Evolutionary conservation across 2,888 invertebrate species (phyloP).

Genomic region (Ochlodes sylvanus): DNA sequence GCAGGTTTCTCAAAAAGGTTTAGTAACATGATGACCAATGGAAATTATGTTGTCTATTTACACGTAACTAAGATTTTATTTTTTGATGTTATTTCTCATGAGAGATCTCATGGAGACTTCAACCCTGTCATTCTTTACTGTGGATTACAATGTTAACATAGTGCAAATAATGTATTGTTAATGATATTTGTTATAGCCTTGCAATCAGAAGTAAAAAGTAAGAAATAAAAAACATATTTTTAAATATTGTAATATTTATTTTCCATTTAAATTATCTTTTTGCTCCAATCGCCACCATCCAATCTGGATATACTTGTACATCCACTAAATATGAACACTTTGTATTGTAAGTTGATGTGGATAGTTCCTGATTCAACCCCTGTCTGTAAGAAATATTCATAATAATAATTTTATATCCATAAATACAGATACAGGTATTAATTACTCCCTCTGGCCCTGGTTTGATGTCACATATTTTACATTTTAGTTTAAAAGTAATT

Average conservation of each 20-base stretch:
- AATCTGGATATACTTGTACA: conserved; percentile 79
- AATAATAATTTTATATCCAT: conserved; percentile 16
- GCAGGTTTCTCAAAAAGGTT: too few species aligned
- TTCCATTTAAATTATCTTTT: conserved; percentile 58
- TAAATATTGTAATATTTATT: not conserved
- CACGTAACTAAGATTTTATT: too few species aligned
- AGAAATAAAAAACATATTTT: conserved; percentile 10
- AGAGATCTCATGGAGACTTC: not conserved
- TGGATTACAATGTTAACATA: not conserved
- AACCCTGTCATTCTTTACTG: not conserved
- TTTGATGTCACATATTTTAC: too few species aligned
- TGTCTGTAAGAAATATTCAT: conserved; percentile 61
- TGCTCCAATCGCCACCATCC: conserved; percentile 80
- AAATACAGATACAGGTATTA: not conserved
- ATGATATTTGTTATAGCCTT: not conserved
- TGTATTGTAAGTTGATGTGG: conserved; percentile 76
- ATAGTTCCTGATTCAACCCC: conserved; percentile 69
- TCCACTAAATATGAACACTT: conserved; percentile 80
- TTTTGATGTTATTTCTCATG: too few species aligned
- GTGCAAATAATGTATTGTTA: not conserved
- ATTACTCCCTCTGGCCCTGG: too few species aligned
- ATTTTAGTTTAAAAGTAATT: too few species aligned
- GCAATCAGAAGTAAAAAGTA: not conserved
- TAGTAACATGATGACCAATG: too few species aligned
- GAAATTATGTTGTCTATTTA: too few species aligned